Evolutionary conservation across 2,888 invertebrate species (phyloP).

Genomic region (Cephus runcator): DNA sequence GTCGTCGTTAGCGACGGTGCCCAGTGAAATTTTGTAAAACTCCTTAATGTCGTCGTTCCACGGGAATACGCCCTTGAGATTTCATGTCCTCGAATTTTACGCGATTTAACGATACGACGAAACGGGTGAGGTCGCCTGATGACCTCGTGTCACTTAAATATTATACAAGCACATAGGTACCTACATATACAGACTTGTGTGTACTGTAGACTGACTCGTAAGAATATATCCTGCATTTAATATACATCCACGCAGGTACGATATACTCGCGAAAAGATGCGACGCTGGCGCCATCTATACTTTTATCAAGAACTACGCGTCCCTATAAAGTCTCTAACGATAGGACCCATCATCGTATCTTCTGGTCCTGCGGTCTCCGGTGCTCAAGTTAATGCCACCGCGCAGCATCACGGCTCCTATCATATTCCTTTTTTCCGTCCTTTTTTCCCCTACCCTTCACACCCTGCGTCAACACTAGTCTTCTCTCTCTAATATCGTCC

Average conservation of each 20-base stretch:
- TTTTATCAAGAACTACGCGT: not conserved
- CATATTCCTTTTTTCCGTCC: not conserved
- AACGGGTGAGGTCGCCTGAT: not conserved
- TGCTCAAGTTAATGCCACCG: conserved; percentile 14
- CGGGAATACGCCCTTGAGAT: not conserved
- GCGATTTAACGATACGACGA: not conserved
- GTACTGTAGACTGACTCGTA: not conserved
- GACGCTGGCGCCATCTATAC: not conserved
- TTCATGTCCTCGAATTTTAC: not conserved
- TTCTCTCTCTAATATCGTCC: not conserved
- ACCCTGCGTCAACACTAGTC: not conserved
- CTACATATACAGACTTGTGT: not conserved
- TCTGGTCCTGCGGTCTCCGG: not conserved
- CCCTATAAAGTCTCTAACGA: conserved; percentile 28
- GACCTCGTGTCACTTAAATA: not conserved
- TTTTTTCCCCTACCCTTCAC: not conserved
- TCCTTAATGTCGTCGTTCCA: not conserved
- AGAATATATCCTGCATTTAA: not conserved
- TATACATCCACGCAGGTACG: too few species aligned
- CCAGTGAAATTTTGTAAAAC: not conserved
- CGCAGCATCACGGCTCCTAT: conserved; percentile 8
- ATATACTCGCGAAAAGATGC: not conserved
- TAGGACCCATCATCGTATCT: conserved; percentile 41
- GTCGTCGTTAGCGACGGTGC: not conserved
- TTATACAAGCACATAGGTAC: not conserved